Base-by-base conservation (phyloP, 1,140 invertebrate genomes). In the Drosophila eugracilis region DNA sequence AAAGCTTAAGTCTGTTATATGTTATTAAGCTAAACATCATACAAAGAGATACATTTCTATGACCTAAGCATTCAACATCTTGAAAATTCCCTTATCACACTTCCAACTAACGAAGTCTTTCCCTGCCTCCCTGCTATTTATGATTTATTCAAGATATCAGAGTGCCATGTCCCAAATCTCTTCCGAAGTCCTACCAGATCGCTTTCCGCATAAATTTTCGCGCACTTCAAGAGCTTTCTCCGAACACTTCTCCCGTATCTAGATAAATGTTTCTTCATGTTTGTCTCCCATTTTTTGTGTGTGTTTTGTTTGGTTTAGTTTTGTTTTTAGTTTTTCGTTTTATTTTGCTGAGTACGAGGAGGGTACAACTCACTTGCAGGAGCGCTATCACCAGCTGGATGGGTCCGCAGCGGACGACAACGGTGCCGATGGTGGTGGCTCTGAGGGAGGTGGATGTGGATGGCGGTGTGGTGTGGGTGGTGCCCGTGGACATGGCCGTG, bases 361-460 rank as follows among this genome's bases (percentile, higher is more conserved):
- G 21, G 42, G 47, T 52, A 79, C 59, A 86, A 93, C 95, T 94
- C 95, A 98, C 97, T 94, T 97, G 95, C 58, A 98, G 93, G 57
- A 98, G 93, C 62, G 97, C 97, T 83, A 98, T 96, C 81, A 98
- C 96, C 80, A 98, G 95, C 90, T 96, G 94, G 7, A 97, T 96
- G 72, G 94, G 94, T 72, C 96, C 97, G 90, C 96, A 97, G 90
- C 97, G 96, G 28, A 98, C 95, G 12, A 97, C 97, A 75, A 98
- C 97, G 14, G 97, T 98, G 91, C 96, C 97, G 78, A 98, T 96
- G 66, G 97, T 97, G 22, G 97, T 98, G 14, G 96, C 90, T 28
- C 90, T 78, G 15, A 91, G 78, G 47, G 76, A 60, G 47, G 79
- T 44, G 50, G 60, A 37, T n/a, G n/a, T n/a, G 45, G 58, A 41